Percentiles rank a stretch among this genome's conserved stretches.
These are phyloP conservation scores for Stenopsyche tienmushanensis DNA, from an alignment of 1,140 invertebrate genomes.

Conservation along the genomic window DNA sequence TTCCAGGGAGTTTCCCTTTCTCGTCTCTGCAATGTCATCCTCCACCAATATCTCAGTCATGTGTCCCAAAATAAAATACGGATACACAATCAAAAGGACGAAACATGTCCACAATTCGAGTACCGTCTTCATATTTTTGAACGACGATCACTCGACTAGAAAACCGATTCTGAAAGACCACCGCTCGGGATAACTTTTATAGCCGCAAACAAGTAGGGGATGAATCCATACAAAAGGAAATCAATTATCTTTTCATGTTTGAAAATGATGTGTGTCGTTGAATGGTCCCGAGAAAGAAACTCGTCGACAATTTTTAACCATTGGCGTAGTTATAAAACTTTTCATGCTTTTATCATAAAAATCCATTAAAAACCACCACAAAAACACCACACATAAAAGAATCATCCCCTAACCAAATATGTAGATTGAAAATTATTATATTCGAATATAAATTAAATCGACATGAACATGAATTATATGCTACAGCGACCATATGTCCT, in stretches of 20 bases:
- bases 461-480: too few species aligned
- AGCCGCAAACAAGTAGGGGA: neutral
- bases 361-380: too few species aligned
- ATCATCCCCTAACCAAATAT: too few species aligned
- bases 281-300: neutral
- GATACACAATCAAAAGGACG: neutral
- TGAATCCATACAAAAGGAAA: neutral
- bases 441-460: too few species aligned
- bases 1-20: conserved; percentile 34
- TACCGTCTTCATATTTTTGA: too few species aligned
- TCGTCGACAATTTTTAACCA: too few species aligned
- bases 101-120: neutral
- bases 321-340: too few species aligned
- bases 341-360: too few species aligned
- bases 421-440: too few species aligned
- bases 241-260: neutral
- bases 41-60: conserved; percentile 40
- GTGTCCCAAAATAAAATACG: conserved; percentile 12
- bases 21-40: conserved; percentile 23
- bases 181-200: neutral
- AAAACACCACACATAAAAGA: too few species aligned
- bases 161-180: neutral
- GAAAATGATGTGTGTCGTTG: neutral
- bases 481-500: too few species aligned
- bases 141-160: neutral